A percentile compares a stretch with the other conserved stretches of the same genome.
Conservation (phyloP, 1,140 invertebrate genomes). For the Drosophila chauvacae region DNA sequence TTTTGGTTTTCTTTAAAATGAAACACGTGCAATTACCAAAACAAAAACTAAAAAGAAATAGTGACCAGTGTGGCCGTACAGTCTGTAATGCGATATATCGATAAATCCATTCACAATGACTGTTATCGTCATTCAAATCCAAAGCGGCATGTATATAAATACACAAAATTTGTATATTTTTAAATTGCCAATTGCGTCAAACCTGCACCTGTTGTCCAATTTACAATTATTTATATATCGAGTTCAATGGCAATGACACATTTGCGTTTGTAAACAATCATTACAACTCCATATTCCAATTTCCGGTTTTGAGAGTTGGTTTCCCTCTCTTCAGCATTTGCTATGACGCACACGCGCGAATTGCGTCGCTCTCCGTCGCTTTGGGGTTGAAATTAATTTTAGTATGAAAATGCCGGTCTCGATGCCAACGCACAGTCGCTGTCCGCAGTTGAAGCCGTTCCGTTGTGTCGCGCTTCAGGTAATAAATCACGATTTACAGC, state of each 20-base stretch:
- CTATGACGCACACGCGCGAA: slow-evolving; percentile 17
- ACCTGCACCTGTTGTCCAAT: not conserved
- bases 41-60: slow-evolving; percentile 57
- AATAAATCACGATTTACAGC: slow-evolving; percentile 23
- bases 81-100: not conserved
- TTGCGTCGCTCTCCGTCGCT: slow-evolving; percentile 3
- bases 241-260: slow-evolving; percentile 1
- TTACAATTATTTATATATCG: not conserved
- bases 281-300: not conserved
- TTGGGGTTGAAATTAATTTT: slow-evolving; percentile 49
- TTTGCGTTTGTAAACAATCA: slow-evolving; percentile 15
- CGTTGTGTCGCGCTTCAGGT: slow-evolving; percentile 40
- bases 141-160: not conserved
- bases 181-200: too few relatives aligned
- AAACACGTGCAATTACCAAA: slow-evolving; percentile 72
- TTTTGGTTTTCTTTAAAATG: slow-evolving; percentile 27
- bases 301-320: slow-evolving; percentile 26
- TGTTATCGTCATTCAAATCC: not conserved
- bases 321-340: slow-evolving; percentile 15
- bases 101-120: not conserved
- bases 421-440: slow-evolving; percentile 45
- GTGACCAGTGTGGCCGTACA: not conserved
- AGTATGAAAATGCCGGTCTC: slow-evolving; percentile 49
- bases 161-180: too few relatives aligned
- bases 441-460: slow-evolving; percentile 26